Conservation (phyloP, 2,797 vertebrate genomes). For the Sebastes taczanowskii region DNA sequence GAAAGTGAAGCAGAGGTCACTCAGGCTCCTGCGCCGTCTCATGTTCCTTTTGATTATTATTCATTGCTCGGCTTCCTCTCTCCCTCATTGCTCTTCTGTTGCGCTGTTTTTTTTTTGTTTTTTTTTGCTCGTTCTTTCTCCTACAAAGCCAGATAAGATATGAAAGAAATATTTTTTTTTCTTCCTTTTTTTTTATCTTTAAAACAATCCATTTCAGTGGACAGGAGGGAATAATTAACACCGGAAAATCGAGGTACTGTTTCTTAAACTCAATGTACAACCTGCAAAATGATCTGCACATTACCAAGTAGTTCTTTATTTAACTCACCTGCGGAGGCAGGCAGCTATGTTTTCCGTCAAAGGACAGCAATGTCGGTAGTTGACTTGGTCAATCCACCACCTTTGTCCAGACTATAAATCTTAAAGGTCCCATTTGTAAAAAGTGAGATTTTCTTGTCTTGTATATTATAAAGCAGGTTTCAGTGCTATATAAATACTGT, state of each 20-base stretch:
- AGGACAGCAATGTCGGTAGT: neutral
- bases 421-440: too few relatives aligned
- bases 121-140: neutral
- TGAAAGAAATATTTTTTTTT: neutral
- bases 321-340: neutral
- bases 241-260: neutral
- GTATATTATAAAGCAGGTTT: too few relatives aligned
- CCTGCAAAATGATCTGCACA: neutral
- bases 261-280: neutral
- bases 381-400: too few relatives aligned
- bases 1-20: constrained; percentile 21
- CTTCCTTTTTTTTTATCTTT: neutral
- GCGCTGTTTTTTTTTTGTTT: neutral
- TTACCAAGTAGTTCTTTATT: neutral
- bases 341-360: neutral
- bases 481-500: too few relatives aligned
- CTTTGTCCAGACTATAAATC: too few relatives aligned
- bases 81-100: neutral
- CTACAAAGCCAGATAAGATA: constrained; percentile 15
- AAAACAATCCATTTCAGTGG: constrained; percentile 3
- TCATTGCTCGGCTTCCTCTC: neutral
- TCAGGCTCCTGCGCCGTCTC: neutral
- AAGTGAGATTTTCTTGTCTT: too few relatives aligned
- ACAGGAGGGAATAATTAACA: constrained; percentile 4
- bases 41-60: constrained; percentile 19